These are phyloP conservation scores for Phoebastria nigripes DNA, from an alignment of 2,797 vertebrate genomes.

Conservation along the genomic window DNA sequence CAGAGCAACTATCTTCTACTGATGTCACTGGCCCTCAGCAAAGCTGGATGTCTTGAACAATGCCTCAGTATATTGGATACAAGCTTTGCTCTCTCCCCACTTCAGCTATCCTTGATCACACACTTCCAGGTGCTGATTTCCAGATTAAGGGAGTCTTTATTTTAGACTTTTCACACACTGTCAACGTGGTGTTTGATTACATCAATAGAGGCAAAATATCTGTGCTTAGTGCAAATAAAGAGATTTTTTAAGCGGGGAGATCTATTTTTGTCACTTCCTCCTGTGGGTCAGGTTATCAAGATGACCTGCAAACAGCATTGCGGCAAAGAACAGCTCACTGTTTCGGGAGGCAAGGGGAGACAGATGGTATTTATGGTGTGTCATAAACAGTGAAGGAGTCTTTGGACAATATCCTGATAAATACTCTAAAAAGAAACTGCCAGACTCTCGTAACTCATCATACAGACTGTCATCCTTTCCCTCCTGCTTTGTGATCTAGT, in stretches of 20 bases:
- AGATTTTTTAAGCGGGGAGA: background rate
- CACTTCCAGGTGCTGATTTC: slow-evolving; percentile 59
- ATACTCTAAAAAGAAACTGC: slow-evolving; percentile 12
- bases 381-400: slow-evolving; percentile 37
- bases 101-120: background rate
- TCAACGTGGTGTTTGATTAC: slow-evolving; percentile 55
- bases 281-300: slow-evolving; percentile 50
- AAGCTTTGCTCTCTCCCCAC: background rate
- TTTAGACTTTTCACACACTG: slow-evolving; percentile 54
- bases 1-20: background rate
- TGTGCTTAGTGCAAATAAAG: slow-evolving; percentile 37
- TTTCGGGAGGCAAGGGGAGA: background rate
- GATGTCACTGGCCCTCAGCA: background rate
- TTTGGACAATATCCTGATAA: slow-evolving; percentile 50
- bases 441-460: background rate
- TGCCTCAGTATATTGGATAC: background rate
- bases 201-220: slow-evolving; percentile 43
- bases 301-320: slow-evolving; percentile 38
- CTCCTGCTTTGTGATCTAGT: background rate
- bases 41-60: slow-evolving; percentile 32
- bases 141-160: slow-evolving; percentile 62
- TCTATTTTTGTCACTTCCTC: slow-evolving; percentile 57
- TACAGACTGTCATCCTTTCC: background rate
- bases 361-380: slow-evolving; percentile 7
- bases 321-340: slow-evolving; percentile 8